Evolutionary conservation across 2,113 vertebrate species (phyloP).

Genomic region (Carassius auratus): DNA sequence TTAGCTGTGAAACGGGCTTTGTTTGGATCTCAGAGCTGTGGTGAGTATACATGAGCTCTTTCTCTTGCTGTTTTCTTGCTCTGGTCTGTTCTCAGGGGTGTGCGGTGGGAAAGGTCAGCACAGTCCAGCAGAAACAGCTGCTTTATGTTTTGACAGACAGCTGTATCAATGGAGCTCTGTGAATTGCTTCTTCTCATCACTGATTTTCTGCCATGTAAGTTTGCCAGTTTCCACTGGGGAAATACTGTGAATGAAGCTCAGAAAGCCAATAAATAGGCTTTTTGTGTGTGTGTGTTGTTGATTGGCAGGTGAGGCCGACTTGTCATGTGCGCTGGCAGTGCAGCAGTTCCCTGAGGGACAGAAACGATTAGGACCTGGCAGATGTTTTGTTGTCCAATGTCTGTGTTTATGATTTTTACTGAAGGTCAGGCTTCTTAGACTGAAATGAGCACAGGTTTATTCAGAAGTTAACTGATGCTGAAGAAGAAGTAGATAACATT

Average conservation of each 20-base stretch:
- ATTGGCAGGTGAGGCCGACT: neutral
- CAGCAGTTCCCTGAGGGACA: neutral
- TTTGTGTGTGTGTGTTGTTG: neutral
- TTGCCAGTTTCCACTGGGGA: neutral
- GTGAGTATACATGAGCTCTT: neutral
- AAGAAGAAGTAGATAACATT: too few species aligned
- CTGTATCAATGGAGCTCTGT: slow-evolving; percentile 16
- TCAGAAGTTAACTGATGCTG: too few species aligned
- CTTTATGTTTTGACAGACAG: slow-evolving; percentile 53
- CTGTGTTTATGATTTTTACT: neutral
- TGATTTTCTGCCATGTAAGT: slow-evolving; percentile 6
- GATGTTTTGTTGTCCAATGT: neutral
- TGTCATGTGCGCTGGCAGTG: neutral
- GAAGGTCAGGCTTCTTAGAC: too few species aligned
- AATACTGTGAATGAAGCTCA: slow-evolving; percentile 6
- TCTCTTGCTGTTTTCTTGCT: neutral
- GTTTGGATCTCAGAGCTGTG: neutral
- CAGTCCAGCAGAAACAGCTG: slow-evolving; percentile 9
- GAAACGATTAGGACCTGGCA: neutral
- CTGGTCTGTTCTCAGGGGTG: neutral
- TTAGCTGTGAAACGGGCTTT: neutral
- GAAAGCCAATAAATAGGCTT: neutral
- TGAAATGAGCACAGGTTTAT: too few species aligned
- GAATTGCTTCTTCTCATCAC: neutral
- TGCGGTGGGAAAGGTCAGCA: neutral